Evolutionary conservation across 2,113 vertebrate species (phyloP).

Genomic region (Corythaeola cristata): DNA sequence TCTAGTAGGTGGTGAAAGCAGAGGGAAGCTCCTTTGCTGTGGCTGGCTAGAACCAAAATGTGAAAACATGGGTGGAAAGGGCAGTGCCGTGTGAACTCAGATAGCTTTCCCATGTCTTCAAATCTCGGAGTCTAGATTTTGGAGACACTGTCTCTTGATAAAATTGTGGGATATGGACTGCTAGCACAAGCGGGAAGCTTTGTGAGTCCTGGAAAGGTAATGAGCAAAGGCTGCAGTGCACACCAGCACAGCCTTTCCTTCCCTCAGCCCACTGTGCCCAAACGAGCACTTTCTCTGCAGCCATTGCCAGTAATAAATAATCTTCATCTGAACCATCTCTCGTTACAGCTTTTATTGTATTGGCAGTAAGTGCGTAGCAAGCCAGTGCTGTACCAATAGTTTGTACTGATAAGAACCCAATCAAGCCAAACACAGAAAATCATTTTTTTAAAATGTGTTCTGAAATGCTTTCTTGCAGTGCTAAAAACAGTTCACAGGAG

Average conservation of each 20-base stretch:
- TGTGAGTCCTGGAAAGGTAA: conserved; percentile 2
- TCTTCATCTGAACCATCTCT: conserved; percentile 9
- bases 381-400: background rate
- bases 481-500: conserved; percentile 5
- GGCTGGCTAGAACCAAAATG: background rate
- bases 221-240: background rate
- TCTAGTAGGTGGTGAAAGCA: background rate
- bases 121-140: background rate
- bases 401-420: background rate
- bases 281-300: background rate
- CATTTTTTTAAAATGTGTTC: background rate
- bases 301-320: conserved; percentile 23
- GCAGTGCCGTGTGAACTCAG: background rate
- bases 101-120: background rate
- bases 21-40: background rate
- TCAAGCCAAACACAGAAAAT: background rate
- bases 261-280: background rate
- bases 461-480: background rate
- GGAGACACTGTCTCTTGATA: background rate
- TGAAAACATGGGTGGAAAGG: background rate
- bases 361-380: background rate
- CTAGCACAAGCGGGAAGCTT: background rate
- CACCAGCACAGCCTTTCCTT: background rate
- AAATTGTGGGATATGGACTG: background rate
- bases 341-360: background rate